These are phyloP conservation scores for Cheilosia grossa DNA, from an alignment of 2,888 invertebrate genomes.

Conservation along the genomic window DNA sequence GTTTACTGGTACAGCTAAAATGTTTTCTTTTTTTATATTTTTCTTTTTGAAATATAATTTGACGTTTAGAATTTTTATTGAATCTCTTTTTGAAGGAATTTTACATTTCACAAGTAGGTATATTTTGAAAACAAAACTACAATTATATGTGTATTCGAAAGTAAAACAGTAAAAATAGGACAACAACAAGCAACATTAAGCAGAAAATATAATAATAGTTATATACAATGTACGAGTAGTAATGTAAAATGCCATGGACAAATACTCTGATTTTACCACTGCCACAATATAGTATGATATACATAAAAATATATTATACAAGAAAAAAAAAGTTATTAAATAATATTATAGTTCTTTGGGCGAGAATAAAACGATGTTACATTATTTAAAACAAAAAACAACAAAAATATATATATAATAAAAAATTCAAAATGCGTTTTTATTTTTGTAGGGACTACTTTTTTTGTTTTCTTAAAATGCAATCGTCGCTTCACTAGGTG, in stretches of 20 bases:
- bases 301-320: slow-evolving; percentile 75
- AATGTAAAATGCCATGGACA: slow-evolving; percentile 78
- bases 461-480: no score
- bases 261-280: slow-evolving; percentile 79
- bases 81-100: slow-evolving; percentile 56
- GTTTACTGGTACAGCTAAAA: slow-evolving; percentile 3
- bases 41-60: slow-evolving; percentile 7
- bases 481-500: no score
- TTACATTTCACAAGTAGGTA: slow-evolving; percentile 66
- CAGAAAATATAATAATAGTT: slow-evolving; percentile 65
- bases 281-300: slow-evolving; percentile 77
- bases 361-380: slow-evolving; percentile 83
- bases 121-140: slow-evolving; percentile 24
- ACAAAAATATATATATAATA: slow-evolving; percentile 78
- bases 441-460: slow-evolving; percentile 1
- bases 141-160: slow-evolving; percentile 60
- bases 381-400: slow-evolving; percentile 81
- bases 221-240: slow-evolving; percentile 74
- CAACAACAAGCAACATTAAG: slow-evolving; percentile 68
- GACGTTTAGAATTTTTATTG: background rate
- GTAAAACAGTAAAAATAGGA: slow-evolving; percentile 52
- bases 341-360: slow-evolving; percentile 83
- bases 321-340: slow-evolving; percentile 76
- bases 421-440: slow-evolving; percentile 68
- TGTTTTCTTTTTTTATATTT: background rate